Percentiles rank a stretch among this genome's conserved stretches.
phyloP scores from a whole-genome alignment of 2,888 invertebrate genomes.

The Petrophora chlorosata region DNA sequence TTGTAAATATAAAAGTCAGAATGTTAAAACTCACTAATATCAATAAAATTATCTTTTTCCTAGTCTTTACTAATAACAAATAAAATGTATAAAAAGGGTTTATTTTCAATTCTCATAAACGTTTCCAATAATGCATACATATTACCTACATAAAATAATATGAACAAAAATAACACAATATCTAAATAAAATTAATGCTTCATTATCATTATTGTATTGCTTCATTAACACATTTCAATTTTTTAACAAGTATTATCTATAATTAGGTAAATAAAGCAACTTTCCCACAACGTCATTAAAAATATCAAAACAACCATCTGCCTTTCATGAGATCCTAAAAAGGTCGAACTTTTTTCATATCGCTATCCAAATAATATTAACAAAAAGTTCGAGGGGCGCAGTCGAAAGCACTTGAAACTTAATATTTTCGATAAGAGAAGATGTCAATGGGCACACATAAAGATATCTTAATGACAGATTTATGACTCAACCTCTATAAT shows the following conservation, averaged over 20 bases:
- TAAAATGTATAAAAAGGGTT: too few relatives aligned
- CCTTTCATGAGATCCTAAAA: constrained; percentile 39
- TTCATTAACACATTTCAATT: too few relatives aligned
- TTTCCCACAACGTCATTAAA: constrained; percentile 23
- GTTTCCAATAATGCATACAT: too few relatives aligned
- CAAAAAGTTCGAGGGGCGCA: constrained; percentile 45
- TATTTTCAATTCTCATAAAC: too few relatives aligned
- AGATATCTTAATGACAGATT: constrained; percentile 23
- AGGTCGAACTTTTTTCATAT: constrained; percentile 70
- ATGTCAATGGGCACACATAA: constrained; percentile 21
- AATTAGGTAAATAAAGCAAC: too few relatives aligned
- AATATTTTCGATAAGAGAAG: constrained; percentile 40
- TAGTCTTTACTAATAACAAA: too few relatives aligned
- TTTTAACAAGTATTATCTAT: too few relatives aligned
- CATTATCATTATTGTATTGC: too few relatives aligned
- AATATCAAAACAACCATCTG: constrained; percentile 33
- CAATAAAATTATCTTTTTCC: too few relatives aligned
- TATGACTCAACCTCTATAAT: constrained; percentile 7
- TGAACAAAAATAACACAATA: not conserved
- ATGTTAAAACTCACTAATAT: too few relatives aligned
- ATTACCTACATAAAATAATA: not conserved
- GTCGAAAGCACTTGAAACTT: constrained; percentile 57
- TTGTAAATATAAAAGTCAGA: too few relatives aligned
- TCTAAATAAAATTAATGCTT: too few relatives aligned
- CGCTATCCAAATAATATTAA: constrained; percentile 42